Evolutionary conservation across 2,888 invertebrate species (phyloP).

Genomic region (Polydrusus tereticollis): DNA sequence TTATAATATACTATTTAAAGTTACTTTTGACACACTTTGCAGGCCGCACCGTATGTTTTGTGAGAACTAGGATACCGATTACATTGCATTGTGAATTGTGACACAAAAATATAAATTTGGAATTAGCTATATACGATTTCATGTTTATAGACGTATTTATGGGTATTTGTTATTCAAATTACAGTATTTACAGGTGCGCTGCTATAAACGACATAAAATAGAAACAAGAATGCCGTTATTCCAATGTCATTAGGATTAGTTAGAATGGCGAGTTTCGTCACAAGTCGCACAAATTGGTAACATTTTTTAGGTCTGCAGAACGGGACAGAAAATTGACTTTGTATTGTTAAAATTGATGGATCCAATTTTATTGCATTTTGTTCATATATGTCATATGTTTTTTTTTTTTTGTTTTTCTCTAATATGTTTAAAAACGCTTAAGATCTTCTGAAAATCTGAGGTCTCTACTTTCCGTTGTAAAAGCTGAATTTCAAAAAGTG

Average conservation of each 20-base stretch:
- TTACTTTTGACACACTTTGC: background rate
- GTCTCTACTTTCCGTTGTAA: too few species aligned
- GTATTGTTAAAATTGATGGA: background rate
- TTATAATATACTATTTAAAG: background rate
- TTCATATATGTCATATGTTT: too few species aligned
- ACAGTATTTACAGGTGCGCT: constrained; percentile 22
- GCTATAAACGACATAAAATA: constrained; percentile 18
- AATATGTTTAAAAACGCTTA: too few species aligned
- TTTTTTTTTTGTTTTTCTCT: too few species aligned
- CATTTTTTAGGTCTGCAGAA: background rate
- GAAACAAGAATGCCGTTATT: constrained; percentile 8
- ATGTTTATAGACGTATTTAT: constrained; percentile 14
- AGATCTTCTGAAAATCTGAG: too few species aligned
- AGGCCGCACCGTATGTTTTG: background rate
- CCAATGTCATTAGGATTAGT: constrained; percentile 22
- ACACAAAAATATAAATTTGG: constrained; percentile 13
- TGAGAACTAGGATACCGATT: background rate
- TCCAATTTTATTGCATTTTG: too few species aligned
- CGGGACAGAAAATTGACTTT: too few species aligned
- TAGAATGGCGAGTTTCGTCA: constrained; percentile 15
- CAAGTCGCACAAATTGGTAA: constrained; percentile 2
- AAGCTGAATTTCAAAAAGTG: too few species aligned
- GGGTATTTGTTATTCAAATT: constrained; percentile 25
- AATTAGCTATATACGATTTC: constrained; percentile 10
- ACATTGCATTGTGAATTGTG: background rate